These are phyloP conservation scores for Psilopsiagon aurifrons DNA, from an alignment of 2,113 vertebrate genomes.

Conservation along the genomic window DNA sequence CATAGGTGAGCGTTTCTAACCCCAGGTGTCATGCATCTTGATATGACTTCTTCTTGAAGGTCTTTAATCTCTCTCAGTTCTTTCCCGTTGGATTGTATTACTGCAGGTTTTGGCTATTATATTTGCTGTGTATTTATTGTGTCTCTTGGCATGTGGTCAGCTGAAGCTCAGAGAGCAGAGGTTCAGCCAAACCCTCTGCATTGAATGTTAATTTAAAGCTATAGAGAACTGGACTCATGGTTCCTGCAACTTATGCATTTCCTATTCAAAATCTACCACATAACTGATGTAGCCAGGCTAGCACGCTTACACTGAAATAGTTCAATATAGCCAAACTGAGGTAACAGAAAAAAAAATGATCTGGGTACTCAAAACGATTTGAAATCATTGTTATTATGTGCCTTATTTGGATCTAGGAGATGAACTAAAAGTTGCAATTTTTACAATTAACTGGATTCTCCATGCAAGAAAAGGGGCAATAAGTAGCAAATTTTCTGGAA, in stretches of 20 bases:
- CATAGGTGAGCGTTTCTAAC: background rate
- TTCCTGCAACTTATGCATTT: background rate
- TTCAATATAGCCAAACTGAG: background rate
- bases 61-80: background rate
- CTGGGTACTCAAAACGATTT: background rate
- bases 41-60: background rate
- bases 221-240: background rate
- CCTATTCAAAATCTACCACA: background rate
- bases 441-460: background rate
- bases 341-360: background rate
- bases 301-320: background rate
- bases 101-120: background rate
- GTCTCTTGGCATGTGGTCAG: background rate
- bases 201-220: background rate
- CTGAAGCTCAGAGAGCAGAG: background rate
- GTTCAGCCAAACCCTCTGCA: background rate
- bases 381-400: background rate
- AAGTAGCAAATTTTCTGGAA: background rate
- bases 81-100: background rate
- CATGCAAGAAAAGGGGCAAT: background rate
- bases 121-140: background rate
- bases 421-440: background rate
- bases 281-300: background rate
- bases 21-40: background rate
- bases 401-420: background rate